These are phyloP conservation scores for Platycnemis pennipes DNA, from an alignment of 2,888 invertebrate species.

Conservation along the genomic window DNA sequence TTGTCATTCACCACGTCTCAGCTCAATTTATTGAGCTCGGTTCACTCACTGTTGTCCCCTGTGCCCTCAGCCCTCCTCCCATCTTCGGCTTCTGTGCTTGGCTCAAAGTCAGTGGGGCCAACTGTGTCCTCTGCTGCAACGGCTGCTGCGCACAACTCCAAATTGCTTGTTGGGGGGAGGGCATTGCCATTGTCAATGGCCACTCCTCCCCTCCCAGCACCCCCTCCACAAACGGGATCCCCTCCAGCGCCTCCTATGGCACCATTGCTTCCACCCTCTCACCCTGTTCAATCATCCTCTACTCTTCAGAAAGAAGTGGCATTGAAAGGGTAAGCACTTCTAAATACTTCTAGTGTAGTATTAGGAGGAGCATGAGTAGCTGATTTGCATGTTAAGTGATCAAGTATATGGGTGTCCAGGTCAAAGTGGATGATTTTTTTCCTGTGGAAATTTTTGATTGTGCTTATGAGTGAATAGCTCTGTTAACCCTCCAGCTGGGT, in stretches of 20 bases:
- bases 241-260: conserved; percentile 57
- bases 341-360: neutral
- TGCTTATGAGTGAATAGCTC: no score
- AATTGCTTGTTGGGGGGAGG: conserved; percentile 56
- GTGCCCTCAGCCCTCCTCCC: conserved; percentile 34
- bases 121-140: conserved; percentile 62
- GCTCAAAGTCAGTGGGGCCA: conserved; percentile 61
- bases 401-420: no score
- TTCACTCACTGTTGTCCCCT: conserved; percentile 26
- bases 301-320: conserved; percentile 58
- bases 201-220: conserved; percentile 47
- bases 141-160: conserved; percentile 61
- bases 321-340: conserved; percentile 49
- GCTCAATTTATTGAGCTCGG: conserved; percentile 50
- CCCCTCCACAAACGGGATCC: conserved; percentile 29
- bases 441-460: no score
- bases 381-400: neutral
- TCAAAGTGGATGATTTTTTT: no score
- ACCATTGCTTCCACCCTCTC: conserved; percentile 41
- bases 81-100: conserved; percentile 64
- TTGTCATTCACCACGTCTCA: conserved; percentile 38
- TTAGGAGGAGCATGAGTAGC: neutral
- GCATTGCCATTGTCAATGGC: conserved; percentile 49
- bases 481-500: no score
- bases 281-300: conserved; percentile 41